These are phyloP conservation scores for Cosmopolites sordidus DNA, from an alignment of 2,888 invertebrate species.

Conservation along the genomic window DNA sequence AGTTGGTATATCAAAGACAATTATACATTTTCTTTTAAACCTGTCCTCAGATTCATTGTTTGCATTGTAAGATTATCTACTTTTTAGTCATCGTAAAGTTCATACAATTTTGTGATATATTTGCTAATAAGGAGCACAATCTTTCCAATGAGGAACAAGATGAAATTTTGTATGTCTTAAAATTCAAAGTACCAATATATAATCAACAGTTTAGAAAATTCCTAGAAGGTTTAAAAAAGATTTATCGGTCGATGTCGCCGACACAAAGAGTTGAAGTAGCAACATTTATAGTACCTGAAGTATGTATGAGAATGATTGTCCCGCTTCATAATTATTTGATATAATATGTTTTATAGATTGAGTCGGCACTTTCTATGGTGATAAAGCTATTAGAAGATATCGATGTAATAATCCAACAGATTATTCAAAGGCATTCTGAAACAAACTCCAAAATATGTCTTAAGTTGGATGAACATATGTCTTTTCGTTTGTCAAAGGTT, in stretches of 20 bases:
- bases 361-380: constrained; percentile 57
- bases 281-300: constrained; percentile 63
- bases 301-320: constrained; percentile 36
- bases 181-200: constrained; percentile 62
- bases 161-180: constrained; percentile 63
- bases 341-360: constrained; percentile 50
- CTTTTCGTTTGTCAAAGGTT: constrained; percentile 43
- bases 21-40: no score
- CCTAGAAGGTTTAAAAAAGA: constrained; percentile 56
- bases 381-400: constrained; percentile 57
- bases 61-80: no score
- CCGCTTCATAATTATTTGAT: background rate
- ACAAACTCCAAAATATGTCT: constrained; percentile 1
- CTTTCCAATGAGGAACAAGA: constrained; percentile 60
- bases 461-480: constrained; percentile 33
- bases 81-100: constrained; percentile 52
- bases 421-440: constrained; percentile 48
- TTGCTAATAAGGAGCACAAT: constrained; percentile 59
- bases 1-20: no score
- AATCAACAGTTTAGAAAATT: constrained; percentile 60
- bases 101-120: constrained; percentile 61
- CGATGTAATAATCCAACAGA: constrained; percentile 58
- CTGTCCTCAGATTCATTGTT: no score
- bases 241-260: constrained; percentile 55
- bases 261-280: constrained; percentile 60